Conservation (phyloP, 2,113 vertebrate genomes). For the Malaclemys terrapin region DNA sequence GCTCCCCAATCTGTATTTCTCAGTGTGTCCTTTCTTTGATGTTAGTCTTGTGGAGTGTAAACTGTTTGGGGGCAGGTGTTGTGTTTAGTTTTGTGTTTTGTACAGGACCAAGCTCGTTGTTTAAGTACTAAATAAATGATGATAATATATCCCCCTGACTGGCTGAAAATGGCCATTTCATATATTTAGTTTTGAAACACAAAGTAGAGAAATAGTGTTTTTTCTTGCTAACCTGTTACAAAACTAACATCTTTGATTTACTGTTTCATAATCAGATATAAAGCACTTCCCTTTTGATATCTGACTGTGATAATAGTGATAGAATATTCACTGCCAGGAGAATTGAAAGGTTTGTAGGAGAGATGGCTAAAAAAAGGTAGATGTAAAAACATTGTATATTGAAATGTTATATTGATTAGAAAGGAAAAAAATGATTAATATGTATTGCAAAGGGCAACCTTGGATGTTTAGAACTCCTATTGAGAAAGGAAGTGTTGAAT, state of each 20-base stretch:
- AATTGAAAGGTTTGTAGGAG: accelerated
- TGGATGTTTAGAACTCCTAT: neutral
- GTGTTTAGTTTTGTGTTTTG: neutral
- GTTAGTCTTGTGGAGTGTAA: neutral
- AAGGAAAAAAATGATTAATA: neutral
- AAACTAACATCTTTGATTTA: accelerated
- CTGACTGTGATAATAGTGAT: neutral
- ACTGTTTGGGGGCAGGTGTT: neutral
- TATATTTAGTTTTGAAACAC: neutral
- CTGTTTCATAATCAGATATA: neutral
- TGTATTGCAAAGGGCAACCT: neutral
- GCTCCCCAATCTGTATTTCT: neutral
- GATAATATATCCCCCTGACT: neutral
- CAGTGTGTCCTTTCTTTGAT: neutral
- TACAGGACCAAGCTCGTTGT: neutral
- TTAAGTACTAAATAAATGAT: neutral
- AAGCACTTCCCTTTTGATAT: neutral
- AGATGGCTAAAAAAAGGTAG: neutral
- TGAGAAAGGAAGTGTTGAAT: neutral
- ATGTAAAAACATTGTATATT: neutral
- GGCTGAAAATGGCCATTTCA: neutral
- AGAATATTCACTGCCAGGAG: neutral
- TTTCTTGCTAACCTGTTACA: too few species aligned
- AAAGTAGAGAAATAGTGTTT: neutral
- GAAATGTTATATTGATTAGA: neutral